Percentiles rank a stretch among this genome's conserved stretches.
These are phyloP conservation scores for Cacoxenus indagator DNA, from an alignment of 2,888 invertebrate species.

Conservation along the genomic window DNA sequence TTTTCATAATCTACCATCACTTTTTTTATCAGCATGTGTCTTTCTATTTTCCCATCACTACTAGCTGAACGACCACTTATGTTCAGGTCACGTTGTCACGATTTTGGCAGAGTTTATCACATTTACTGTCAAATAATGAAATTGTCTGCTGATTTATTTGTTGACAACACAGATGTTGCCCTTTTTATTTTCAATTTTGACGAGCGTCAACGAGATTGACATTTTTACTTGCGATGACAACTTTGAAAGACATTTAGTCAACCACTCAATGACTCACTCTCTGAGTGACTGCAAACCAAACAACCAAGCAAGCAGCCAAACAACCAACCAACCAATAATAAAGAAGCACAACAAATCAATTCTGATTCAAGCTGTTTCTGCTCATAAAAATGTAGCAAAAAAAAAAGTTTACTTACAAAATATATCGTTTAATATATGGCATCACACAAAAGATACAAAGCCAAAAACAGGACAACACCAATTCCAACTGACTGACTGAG, in stretches of 20 bases:
- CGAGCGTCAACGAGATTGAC: conserved; percentile 29
- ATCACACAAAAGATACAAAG: conserved; percentile 4
- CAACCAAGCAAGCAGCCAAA: conserved; percentile 32
- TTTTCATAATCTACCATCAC: no score
- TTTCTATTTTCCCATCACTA: conserved; percentile 10
- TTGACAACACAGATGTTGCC: conserved; percentile 62
- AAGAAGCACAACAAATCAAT: conserved; percentile 61
- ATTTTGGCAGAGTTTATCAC: conserved; percentile 59
- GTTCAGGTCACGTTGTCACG: conserved; percentile 48
- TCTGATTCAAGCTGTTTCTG: conserved; percentile 60
- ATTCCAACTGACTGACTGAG: neutral
- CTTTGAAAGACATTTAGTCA: conserved; percentile 14
- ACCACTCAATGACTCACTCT: conserved; percentile 7
- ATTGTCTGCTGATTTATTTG: conserved; percentile 63
- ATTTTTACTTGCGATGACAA: conserved; percentile 2
- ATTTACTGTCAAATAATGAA: conserved; percentile 64
- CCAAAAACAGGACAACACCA: conserved; percentile 6
- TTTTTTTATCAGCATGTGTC: no score
- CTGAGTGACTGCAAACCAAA: no score
- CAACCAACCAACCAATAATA: conserved; percentile 24
- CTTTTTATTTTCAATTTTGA: conserved; percentile 62
- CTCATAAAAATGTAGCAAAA: conserved; percentile 47
- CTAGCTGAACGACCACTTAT: conserved; percentile 24
- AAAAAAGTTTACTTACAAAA: conserved; percentile 25
- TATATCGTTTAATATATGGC: neutral